A percentile compares a stretch with the other conserved stretches of the same genome.
phyloP scores from a whole-genome alignment of 1,140 invertebrate genomes.

The Danaus plexippus region DNA sequence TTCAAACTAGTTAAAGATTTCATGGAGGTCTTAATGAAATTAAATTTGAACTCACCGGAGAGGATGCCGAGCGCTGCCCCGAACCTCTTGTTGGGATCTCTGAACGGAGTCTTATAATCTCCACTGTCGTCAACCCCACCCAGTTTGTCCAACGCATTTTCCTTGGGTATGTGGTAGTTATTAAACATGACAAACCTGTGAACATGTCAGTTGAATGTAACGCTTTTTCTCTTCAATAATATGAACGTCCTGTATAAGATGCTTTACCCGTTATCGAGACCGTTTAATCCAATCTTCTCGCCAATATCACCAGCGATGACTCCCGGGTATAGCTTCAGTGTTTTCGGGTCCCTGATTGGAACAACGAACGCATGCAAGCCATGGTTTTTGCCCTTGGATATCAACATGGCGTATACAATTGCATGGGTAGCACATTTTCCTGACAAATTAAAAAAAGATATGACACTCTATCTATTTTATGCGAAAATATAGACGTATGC shows the following conservation, averaged over 20 bases:
- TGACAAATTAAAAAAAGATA: constrained; percentile 25
- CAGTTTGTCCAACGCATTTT: constrained; percentile 85
- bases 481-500: too few relatives aligned
- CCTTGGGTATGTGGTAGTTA: constrained; percentile 85
- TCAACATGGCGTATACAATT: constrained; percentile 88
- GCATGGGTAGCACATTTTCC: constrained; percentile 89
- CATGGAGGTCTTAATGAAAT: too few relatives aligned
- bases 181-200: constrained; percentile 86
- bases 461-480: too few relatives aligned
- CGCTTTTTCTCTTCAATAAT: too few relatives aligned
- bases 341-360: constrained; percentile 82
- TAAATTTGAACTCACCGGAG: constrained; percentile 73
- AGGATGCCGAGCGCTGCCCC: constrained; percentile 88
- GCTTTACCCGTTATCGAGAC: constrained; percentile 79
- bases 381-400: constrained; percentile 82
- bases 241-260: too few relatives aligned
- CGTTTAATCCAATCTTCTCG: constrained; percentile 86
- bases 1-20: too few relatives aligned
- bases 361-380: constrained; percentile 87
- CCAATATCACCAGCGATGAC: constrained; percentile 87
- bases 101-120: constrained; percentile 81
- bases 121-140: constrained; percentile 90
- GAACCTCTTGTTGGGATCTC: constrained; percentile 84
- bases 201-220: constrained; percentile 9
- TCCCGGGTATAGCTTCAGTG: constrained; percentile 79